Conservation (phyloP, 1,140 invertebrate genomes). For the Tetraneura akinire region DNA sequence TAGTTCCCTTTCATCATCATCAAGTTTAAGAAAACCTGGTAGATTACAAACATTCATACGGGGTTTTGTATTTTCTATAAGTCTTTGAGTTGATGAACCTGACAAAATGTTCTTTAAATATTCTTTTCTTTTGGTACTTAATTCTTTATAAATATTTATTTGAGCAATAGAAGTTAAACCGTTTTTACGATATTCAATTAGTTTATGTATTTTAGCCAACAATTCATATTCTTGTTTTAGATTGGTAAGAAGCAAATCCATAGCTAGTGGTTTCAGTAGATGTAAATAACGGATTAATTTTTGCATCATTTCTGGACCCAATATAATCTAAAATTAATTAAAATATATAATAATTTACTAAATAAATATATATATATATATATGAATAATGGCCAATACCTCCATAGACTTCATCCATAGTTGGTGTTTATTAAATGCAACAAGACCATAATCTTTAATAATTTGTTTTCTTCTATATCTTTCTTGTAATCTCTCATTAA, state of each 20-base stretch:
- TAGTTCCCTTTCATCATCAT: conserved; percentile 70
- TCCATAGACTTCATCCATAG: conserved; percentile 70
- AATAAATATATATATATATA: too few species aligned
- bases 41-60: conserved; percentile 76
- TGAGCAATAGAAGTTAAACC: conserved; percentile 71
- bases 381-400: conserved; percentile 57
- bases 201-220: conserved; percentile 70
- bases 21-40: conserved; percentile 78
- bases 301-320: conserved; percentile 61
- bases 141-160: conserved; percentile 68
- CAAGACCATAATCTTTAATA: conserved; percentile 77
- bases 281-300: conserved; percentile 73
- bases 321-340: conserved; percentile 52
- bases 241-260: conserved; percentile 63
- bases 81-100: conserved; percentile 1
- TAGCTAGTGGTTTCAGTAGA: conserved; percentile 71
- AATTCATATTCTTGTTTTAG: conserved; percentile 73
- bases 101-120: not conserved
- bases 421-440: conserved; percentile 69
- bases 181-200: conserved; percentile 69
- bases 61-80: conserved; percentile 60
- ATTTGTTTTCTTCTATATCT: conserved; percentile 71
- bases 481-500: conserved; percentile 73
- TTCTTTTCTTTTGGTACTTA: conserved; percentile 61
- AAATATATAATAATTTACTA: too few species aligned